Evolutionary conservation across 2,113 vertebrate genomes (phyloP), one percentile per base, ranked within the genome.

Genomic region (Fulica atra): DNA sequence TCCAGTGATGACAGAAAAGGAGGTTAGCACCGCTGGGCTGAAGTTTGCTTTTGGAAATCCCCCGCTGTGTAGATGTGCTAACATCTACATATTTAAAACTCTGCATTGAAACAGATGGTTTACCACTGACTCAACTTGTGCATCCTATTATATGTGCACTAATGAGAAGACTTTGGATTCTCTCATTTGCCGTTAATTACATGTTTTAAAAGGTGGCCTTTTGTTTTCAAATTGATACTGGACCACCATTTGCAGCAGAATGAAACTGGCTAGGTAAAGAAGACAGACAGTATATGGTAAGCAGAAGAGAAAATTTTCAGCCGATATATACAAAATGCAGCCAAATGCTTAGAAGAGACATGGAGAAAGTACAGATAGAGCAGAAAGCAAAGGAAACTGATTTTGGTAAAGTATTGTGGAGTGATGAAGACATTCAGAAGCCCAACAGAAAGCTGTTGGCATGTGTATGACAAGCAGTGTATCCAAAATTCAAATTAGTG

Each of bases 31-130:
- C 25, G 14, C 60, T 59, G 42, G 35, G 26, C 70, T 93, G 36
- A 68, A 79, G 70, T 81, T 93, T 87, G 33, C 19, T 84, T 87
- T 89, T 91, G 77, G 70, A 87, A 85, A 84, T 89, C 48, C 70
- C 36, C 51, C 76, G 7, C 65, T 85, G 48, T 60, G 77, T 73
- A 44, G 60, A 33, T 64, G 16, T 89, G 48, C 50, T 84, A 73
- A 79, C 16, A 42, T 38, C 69, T 81, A 13, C 38, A 20, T 88
- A 38, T 56, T 87, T 92, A 83, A 81, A 76, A 56, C 24, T 68
- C 10, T 65, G 35, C 33, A 18, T 53, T 53, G n/a, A 91, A 79
- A 40, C 38, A 92, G 59, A 60, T 87, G 36, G 44, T 28, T 86
- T 76, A 29, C 66, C 16, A 25, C 59, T 89, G 77, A 54, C 40